These are phyloP conservation scores for Oscheius sp. DNA, from an alignment of 1,140 invertebrate species.

Conservation along the genomic window DNA sequence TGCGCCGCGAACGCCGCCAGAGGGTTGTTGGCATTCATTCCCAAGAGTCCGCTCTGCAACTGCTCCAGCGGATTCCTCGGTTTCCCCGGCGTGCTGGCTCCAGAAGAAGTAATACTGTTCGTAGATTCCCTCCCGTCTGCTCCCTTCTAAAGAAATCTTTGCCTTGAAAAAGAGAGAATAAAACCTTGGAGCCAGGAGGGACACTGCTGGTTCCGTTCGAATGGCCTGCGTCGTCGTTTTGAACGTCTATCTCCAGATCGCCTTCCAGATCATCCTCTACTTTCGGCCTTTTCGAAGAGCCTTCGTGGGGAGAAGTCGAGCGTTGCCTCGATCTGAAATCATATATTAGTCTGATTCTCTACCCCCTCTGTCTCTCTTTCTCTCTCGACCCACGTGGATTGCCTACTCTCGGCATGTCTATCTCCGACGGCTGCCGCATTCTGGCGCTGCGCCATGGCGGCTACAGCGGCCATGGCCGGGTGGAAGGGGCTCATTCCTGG, in stretches of 20 bases:
- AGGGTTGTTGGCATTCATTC: slow-evolving; percentile 14
- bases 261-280: slow-evolving; percentile 56
- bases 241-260: slow-evolving; percentile 59
- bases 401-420: slow-evolving; percentile 8
- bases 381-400: slow-evolving; percentile 1
- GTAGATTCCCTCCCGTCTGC: slow-evolving; percentile 20
- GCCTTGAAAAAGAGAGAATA: neutral
- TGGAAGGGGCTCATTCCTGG: slow-evolving; percentile 32
- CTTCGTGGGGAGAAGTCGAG: slow-evolving; percentile 18
- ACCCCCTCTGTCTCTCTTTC: neutral
- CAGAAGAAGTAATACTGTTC: slow-evolving; percentile 19
- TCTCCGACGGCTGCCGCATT: slow-evolving; percentile 2
- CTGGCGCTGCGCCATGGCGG: slow-evolving; percentile 21
- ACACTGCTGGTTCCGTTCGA: slow-evolving; percentile 18
- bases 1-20: slow-evolving; percentile 7
- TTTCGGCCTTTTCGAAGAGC: slow-evolving; percentile 46
- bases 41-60: slow-evolving; percentile 7
- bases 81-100: slow-evolving; percentile 24
- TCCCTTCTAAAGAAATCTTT: slow-evolving; percentile 6
- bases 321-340: slow-evolving; percentile 32
- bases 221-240: slow-evolving; percentile 43
- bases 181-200: neutral
- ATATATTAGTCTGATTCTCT: slow-evolving; percentile 21
- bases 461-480: slow-evolving; percentile 44
- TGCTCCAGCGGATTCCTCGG: slow-evolving; percentile 6